Evolutionary conservation across 1,140 invertebrate genomes (phyloP).

Genomic region (Schlechtendalia chinensis): DNA sequence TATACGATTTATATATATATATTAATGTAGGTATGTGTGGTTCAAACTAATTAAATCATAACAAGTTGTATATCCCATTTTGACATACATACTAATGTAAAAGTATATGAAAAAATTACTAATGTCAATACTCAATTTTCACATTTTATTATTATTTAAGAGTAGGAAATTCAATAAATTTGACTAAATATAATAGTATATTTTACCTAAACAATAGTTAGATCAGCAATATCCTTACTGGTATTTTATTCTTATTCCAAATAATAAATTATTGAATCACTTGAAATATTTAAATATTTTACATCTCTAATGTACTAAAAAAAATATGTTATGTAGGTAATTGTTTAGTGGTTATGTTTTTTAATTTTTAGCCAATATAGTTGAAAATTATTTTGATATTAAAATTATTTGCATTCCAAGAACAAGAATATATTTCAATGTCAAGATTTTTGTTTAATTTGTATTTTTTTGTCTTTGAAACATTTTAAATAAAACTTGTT

Average conservation of each 20-base stretch:
- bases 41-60: no score
- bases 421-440: not conserved
- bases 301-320: not conserved
- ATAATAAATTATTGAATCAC: not conserved
- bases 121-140: no score
- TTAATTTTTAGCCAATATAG: not conserved
- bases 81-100: no score
- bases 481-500: not conserved
- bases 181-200: no score
- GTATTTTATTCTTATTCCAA: not conserved
- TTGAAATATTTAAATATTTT: constrained; percentile 20
- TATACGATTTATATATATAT: no score
- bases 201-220: not conserved
- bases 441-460: constrained; percentile 1
- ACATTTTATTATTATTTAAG: no score
- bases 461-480: not conserved
- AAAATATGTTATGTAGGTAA: not conserved
- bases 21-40: no score
- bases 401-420: constrained; percentile 26
- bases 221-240: not conserved
- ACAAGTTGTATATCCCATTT: no score
- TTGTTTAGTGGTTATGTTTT: no score
- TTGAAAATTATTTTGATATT: not conserved
- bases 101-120: no score
- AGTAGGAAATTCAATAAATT: no score